phyloP scores from a whole-genome alignment of 2,888 invertebrate genomes.

The Vesta saturnalis region DNA sequence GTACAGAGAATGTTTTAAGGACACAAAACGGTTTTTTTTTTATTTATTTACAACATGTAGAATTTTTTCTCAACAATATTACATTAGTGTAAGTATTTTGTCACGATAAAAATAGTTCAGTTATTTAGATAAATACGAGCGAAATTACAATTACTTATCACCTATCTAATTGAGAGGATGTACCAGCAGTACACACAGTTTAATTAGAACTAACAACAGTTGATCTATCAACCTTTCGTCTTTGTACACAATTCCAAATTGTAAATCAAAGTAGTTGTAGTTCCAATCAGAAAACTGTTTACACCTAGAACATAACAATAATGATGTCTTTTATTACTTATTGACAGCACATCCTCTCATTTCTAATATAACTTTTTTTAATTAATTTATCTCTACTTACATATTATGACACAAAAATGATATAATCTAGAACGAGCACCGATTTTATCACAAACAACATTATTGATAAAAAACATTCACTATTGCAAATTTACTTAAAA shows the following conservation, averaged over 20 bases:
- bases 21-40: constrained; percentile 31
- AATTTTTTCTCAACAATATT: constrained; percentile 17
- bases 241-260: no score
- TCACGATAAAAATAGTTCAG: constrained; percentile 33
- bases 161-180: constrained; percentile 7
- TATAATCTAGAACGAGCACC: constrained; percentile 41
- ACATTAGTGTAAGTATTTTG: constrained; percentile 16
- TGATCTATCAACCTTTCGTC: no score
- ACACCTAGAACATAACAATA: no score
- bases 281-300: no score
- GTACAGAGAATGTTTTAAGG: constrained; percentile 30
- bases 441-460: constrained; percentile 43
- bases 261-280: no score
- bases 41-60: constrained; percentile 23
- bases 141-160: constrained; percentile 17
- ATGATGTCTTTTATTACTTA: no score
- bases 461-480: constrained; percentile 38
- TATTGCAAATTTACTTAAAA: constrained; percentile 4
- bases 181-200: no score
- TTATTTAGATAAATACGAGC: constrained; percentile 19
- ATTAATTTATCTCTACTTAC: no score
- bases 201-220: no score
- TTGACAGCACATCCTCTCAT: no score
- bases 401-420: constrained; percentile 37
- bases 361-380: constrained; percentile 8